phyloP scores from a whole-genome alignment of 2,113 vertebrate species.

The Colossoma macropomum region DNA sequence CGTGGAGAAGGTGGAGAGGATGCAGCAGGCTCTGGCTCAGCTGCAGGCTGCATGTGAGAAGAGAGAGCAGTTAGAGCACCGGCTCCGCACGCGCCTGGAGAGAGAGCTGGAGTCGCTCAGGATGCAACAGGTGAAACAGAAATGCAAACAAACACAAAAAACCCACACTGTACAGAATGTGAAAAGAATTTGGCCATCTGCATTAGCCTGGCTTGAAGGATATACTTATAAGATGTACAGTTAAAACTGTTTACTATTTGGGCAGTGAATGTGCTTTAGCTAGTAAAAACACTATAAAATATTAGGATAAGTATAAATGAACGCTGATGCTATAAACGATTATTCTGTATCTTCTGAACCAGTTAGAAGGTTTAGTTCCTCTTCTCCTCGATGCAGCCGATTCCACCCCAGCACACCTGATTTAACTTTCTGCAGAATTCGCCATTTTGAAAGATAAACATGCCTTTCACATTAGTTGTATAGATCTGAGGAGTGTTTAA shows the following conservation, averaged over 20 bases:
- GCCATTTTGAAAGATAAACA: no score
- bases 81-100: constrained; percentile 91
- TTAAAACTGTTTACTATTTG: not conserved
- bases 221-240: not conserved
- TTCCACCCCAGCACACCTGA: no score
- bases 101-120: constrained; percentile 93
- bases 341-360: no score
- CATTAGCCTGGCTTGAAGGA: not conserved
- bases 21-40: constrained; percentile 96
- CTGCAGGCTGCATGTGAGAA: constrained; percentile 98
- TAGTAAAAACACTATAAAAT: not conserved
- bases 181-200: not conserved
- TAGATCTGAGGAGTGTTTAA: no score
- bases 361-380: no score
- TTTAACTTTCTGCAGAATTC: no score
- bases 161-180: not conserved
- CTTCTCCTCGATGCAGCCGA: no score
- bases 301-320: not conserved
- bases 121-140: constrained; percentile 89
- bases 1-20: constrained; percentile 97
- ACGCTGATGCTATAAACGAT: no score
- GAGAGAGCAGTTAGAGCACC: constrained; percentile 93
- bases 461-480: no score
- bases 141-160: not conserved
- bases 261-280: not conserved